Base-by-base conservation (phyloP, 2,888 invertebrate genomes). In the Escarpia spicata region DNA sequence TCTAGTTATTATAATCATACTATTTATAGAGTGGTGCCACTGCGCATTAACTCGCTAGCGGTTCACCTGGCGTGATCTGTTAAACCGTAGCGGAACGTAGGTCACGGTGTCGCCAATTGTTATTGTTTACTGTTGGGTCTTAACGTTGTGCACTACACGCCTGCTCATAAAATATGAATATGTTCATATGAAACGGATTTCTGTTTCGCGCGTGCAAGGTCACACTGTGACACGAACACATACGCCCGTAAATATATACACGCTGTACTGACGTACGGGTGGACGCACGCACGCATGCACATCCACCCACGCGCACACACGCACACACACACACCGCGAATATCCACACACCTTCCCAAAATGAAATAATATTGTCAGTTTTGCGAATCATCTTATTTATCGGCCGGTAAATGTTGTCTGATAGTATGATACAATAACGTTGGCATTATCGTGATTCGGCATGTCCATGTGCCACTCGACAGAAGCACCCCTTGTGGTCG, bases 1-100 rank as follows among this genome's bases (percentile, higher is more conserved):
- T 4, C 75, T 12, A 75, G 75, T 75, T 19, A n/a, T 75, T 75
- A 75, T 75, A n/a, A 75, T 75, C 19, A 26, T 26, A n/a, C 26
- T 75, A 75, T 75, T 75, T 75, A 75, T 75, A 75, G 75, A 75
- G 75, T 26, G 75, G 75, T 75, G 75, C 26, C n/a, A 75, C 75
- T 75, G 75, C 75, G 75, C 26, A 75, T 75, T 75, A 75, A 75
- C 75, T 4, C 19, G 75, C 26, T 26, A 6, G 75, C 75, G 19
- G 60, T 75, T 75, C 75, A 75, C 75, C 75, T 75, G 75, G 26
- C 19, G n/a, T 75, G 75, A 15, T 75, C 75, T 75, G 75, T 75
- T n/a, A 75, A 75, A 75, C 75, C 26, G 75, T 75, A 4, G 75
- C 19, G 6, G 75, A 52, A 2, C 75, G 6, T 15, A 75, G 75